Base-by-base conservation (phyloP, 1,140 invertebrate species). In the Aphelinus atriplicis region DNA sequence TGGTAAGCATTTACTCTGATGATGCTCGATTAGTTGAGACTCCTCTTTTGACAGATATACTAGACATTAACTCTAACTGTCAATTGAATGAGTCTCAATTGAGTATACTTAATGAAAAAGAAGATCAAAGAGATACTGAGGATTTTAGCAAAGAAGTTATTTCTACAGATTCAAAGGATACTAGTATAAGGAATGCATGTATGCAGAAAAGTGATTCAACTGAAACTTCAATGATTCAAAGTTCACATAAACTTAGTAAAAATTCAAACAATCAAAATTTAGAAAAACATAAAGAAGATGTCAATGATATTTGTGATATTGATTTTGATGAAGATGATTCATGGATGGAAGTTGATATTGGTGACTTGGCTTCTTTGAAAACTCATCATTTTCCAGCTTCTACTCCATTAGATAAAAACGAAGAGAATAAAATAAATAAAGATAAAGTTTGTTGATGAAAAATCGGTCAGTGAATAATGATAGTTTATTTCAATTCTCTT, bases 1-100 rank as follows among this genome's bases (percentile, higher is more conserved):
- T 88, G 9, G 70, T 88, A 62, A 83, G 78, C 7, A 81, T 86
- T 62, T 88, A 87, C 74, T 80, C 83, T 2, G 75, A 80, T 2
- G 80, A 82, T 48, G 78, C 77, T n/a, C 77, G 79, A 48, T 62
- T 86, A 55, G 77, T 85, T 42, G 76, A 64, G 64, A 82, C 82
- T 1, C 51, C 71, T 45, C 64, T 78, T 47, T 73, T 83, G 48
- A 47, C 77, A 58, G 42, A 70, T 6, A 73, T 81, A 58, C 50
- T 72, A 57, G 61, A 63, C 80, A 65, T 60, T 62, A 68, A 68
- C 62, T 57, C 3, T 3, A 56, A 72, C 48, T 47, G 9, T 61
- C 53, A 73, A 42, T 43, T 73, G 43, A 2, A 67, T 26, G 42
- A 67, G 7, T 70, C 56, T 43, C 26, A 66, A 26, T 55, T 60